Base-by-base conservation (phyloP, 2,888 invertebrate species). In the Diplolepis rosae region DNA sequence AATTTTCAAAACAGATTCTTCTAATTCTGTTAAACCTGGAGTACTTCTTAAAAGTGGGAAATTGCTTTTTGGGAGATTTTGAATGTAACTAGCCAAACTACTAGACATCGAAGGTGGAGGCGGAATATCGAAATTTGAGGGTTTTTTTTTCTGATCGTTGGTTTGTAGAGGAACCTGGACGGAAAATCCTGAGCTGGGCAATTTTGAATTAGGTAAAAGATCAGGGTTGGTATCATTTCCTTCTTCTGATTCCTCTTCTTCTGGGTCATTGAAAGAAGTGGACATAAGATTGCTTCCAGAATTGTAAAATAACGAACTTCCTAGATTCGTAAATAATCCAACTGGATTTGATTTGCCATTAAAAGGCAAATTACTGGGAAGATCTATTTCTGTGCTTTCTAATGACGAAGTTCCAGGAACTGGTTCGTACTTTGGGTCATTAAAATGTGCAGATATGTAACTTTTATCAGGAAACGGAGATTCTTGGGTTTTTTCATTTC, bases 1-100 rank as follows among this genome's bases (percentile, higher is more conserved):
- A 65, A 84, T 80, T 52, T 84, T 86, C 15, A 80, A 72, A 11
- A 81, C 50, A 2, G 82, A 73, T 56, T 85, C 86, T 4, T 85
- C 86, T 3, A 85, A 69, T 65, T 85, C 84, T n/a, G 80, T 45
- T 30, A 86, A 79, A 32, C 84, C 85, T 2, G 82, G 79, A 11
- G 83, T 81, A 67, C 83, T 87, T 74, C 80, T 79, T 0, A 87
- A 83, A 9, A 86, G 32, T 2, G 81, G 79, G 39, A 80, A 79
- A 78, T 83, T 86, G 73, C 85, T 88, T 65, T 82, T 87, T 9
- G 88, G 87, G 56, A 88, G 82, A 79, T 80, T 85, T 52, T 86
- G 84, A 27, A 88, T 80, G 65, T 87, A 88, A 80, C 83, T 87
- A 1, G 84, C 80, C n/a, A 86, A 78, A 9, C 86, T 82, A 65